These are phyloP conservation scores for Nasua narica DNA, from an alignment of 2,797 vertebrate genomes.

Conservation along the genomic window DNA sequence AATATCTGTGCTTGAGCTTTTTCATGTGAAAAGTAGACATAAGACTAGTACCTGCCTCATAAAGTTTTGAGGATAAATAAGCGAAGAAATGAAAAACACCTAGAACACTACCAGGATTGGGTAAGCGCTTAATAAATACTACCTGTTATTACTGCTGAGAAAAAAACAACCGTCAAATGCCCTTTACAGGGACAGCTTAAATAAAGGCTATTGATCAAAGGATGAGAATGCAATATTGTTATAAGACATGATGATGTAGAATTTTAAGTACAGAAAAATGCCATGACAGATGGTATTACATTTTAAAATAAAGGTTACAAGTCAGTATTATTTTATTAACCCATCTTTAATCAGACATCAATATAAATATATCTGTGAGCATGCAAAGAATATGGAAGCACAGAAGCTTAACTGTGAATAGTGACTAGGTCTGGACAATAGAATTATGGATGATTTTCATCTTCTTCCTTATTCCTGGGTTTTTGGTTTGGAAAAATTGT, in stretches of 20 bases:
- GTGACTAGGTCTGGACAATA: not conserved
- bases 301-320: conserved; percentile 8
- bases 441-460: not conserved
- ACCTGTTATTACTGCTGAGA: not conserved
- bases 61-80: not conserved
- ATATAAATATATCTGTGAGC: not conserved
- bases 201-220: not conserved
- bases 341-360: not conserved
- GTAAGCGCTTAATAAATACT: not conserved
- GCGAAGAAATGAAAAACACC: not conserved
- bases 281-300: not conserved
- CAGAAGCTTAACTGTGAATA: not conserved
- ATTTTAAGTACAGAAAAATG: not conserved
- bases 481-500: not conserved
- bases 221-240: not conserved
- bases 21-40: not conserved
- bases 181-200: not conserved
- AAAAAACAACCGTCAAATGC: not conserved
- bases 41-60: not conserved
- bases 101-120: not conserved
- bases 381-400: not conserved
- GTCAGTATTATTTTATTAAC: not conserved
- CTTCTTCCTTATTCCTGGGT: not conserved
- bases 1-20: not conserved
- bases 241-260: not conserved